Evolutionary conservation across 1,140 invertebrate genomes (phyloP).

Genomic region (Matsumurasca onukii): DNA sequence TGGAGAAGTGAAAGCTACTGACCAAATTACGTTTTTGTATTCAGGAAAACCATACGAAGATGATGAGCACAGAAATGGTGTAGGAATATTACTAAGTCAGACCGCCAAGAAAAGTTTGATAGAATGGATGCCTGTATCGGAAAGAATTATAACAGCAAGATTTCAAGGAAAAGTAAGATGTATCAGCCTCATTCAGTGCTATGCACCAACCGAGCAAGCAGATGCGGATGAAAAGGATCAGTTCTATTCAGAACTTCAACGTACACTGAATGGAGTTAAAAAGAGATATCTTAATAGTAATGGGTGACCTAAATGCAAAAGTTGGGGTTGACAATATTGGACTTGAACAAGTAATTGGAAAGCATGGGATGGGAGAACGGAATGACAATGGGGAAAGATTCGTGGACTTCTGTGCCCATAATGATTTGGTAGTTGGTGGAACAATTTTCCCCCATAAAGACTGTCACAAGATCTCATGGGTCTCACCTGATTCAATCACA

Average conservation of each 20-base stretch:
- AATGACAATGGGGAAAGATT: too few species aligned
- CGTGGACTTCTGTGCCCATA: too few species aligned
- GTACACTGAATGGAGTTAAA: not conserved
- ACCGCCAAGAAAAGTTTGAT: constrained; percentile 1
- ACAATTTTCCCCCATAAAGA: too few species aligned
- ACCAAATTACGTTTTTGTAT: not conserved
- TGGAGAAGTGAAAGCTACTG: constrained; percentile 6
- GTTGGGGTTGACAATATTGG: too few species aligned
- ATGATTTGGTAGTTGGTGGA: too few species aligned
- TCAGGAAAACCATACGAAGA: constrained; percentile 10
- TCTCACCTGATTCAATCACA: not conserved
- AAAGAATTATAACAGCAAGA: constrained; percentile 27
- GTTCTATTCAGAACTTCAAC: constrained; percentile 15
- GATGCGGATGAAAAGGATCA: constrained; percentile 12
- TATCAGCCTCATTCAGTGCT: constrained; percentile 16
- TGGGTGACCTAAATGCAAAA: too few species aligned
- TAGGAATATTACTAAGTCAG: not conserved
- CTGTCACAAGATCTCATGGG: constrained; percentile 2
- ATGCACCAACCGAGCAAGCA: constrained; percentile 24
- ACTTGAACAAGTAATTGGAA: too few species aligned
- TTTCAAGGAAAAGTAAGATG: constrained; percentile 30
- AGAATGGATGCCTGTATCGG: constrained; percentile 22
- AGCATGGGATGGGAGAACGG: too few species aligned
- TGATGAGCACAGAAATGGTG: not conserved
- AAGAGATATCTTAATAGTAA: too few species aligned